A percentile compares a stretch with the other conserved stretches of the same genome.
phyloP scores from a whole-genome alignment of 2,113 vertebrate genomes.

The Perca flavescens region DNA sequence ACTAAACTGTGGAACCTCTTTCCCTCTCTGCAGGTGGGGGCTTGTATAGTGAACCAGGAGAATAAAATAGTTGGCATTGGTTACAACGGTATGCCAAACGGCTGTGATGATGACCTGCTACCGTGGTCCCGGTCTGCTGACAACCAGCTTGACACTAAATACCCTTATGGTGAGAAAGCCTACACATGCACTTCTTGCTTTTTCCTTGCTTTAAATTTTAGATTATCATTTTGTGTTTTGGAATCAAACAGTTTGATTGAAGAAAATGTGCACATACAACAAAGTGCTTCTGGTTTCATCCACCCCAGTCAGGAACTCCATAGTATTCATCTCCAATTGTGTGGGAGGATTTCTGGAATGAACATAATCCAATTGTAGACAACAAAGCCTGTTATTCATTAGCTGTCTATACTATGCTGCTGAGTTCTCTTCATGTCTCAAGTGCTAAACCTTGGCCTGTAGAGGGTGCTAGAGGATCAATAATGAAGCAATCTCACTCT shows the following conservation, averaged over 20 bases:
- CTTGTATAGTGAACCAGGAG: slow-evolving; percentile 97
- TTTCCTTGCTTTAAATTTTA: background rate
- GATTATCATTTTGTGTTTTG: background rate
- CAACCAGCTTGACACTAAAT: slow-evolving; percentile 67
- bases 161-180: slow-evolving; percentile 60
- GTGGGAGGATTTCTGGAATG: background rate
- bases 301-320: background rate
- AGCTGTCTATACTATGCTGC: slow-evolving; percentile 74
- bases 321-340: too few relatives aligned
- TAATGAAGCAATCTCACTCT: background rate
- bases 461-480: slow-evolving; percentile 34
- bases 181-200: background rate
- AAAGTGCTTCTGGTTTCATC: background rate
- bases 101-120: slow-evolving; percentile 72
- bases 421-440: background rate
- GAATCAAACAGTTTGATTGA: background rate
- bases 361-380: background rate
- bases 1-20: background rate
- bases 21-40: slow-evolving; percentile 84
- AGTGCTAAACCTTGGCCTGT: background rate
- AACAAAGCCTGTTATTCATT: background rate
- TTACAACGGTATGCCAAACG: slow-evolving; percentile 97
- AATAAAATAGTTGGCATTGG: slow-evolving; percentile 99
- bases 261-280: background rate
- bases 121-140: slow-evolving; percentile 69